These are phyloP conservation scores for Centropus unirufus DNA, from an alignment of 2,113 vertebrate species.

Conservation along the genomic window DNA sequence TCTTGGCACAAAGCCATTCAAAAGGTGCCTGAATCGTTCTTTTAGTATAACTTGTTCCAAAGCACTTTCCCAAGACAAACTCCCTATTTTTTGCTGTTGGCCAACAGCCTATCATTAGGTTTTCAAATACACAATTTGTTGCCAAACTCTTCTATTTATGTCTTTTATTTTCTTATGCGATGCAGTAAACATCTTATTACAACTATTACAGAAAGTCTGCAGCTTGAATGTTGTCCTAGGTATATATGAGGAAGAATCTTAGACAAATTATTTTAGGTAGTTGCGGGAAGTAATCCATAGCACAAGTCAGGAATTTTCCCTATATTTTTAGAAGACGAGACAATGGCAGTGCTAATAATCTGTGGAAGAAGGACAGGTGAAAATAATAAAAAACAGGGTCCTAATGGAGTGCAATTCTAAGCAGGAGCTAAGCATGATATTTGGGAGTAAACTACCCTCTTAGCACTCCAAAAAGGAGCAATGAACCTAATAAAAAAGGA, in stretches of 20 bases:
- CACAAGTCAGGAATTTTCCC: background rate
- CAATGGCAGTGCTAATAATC: background rate
- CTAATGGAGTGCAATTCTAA: background rate
- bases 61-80: background rate
- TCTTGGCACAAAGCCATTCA: background rate
- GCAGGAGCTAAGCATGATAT: background rate
- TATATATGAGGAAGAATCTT: background rate
- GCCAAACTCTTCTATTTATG: background rate
- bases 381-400: background rate
- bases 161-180: background rate
- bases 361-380: background rate
- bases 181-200: background rate
- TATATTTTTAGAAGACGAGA: slow-evolving; percentile 15
- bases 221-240: background rate
- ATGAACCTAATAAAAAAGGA: background rate
- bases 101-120: background rate
- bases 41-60: background rate
- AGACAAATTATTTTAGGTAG: background rate
- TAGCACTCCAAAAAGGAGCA: background rate
- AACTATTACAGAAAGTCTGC: background rate
- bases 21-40: background rate
- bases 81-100: background rate
- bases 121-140: background rate
- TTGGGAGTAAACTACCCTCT: background rate
- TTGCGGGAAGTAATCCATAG: background rate